Evolutionary conservation across 2,113 vertebrate species (phyloP).

Genomic region (Rhea americana): DNA sequence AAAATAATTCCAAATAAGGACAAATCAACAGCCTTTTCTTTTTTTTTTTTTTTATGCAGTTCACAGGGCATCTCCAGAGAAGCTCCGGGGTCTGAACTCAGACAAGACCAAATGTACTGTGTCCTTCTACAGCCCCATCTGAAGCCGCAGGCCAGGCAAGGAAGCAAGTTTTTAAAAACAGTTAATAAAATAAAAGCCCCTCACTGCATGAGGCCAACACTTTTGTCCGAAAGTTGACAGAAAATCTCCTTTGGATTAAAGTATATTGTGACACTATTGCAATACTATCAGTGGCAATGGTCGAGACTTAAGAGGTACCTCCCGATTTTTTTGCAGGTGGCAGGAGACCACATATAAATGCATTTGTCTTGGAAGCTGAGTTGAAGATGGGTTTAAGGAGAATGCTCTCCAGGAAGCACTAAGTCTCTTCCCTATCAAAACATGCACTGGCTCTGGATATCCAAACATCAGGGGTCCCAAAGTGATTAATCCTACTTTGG

Average conservation of each 20-base stretch:
- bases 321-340: not conserved
- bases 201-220: not conserved
- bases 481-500: no score
- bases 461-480: no score
- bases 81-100: not conserved
- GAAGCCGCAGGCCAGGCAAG: not conserved
- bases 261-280: no score
- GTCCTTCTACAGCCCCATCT: no score
- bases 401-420: not conserved
- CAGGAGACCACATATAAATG: not conserved
- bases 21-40: not conserved
- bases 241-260: not conserved
- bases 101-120: not conserved
- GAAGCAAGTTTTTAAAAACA: not conserved
- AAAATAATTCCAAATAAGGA: slow-evolving; percentile 23
- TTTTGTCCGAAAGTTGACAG: not conserved
- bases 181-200: not conserved
- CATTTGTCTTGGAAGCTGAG: not conserved
- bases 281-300: not conserved
- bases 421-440: not conserved
- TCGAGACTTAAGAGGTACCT: not conserved
- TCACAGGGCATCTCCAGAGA: not conserved
- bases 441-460: not conserved
- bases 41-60: not conserved
- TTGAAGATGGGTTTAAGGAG: not conserved